phyloP scores from a whole-genome alignment of 37 sponge, comb jelly and placozoan genomes.

The Theonella swinhoei region DNA sequence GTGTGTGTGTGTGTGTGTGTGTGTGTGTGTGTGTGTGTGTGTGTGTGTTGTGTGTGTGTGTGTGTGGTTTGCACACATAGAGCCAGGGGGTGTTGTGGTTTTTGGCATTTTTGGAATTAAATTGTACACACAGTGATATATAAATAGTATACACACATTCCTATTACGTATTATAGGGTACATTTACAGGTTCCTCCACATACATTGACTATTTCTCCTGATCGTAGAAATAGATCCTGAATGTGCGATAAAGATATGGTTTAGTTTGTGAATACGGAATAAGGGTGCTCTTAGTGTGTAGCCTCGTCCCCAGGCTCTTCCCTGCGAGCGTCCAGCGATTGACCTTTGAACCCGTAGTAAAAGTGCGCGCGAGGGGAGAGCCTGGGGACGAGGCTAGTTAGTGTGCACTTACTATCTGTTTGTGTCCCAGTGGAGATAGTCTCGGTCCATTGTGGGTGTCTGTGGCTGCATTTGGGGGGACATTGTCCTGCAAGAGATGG shows the following conservation, averaged over 20 bases:
- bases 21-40: too few relatives aligned
- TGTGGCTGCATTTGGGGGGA: conserved; percentile 42
- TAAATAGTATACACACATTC: background rate
- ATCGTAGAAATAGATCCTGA: conserved; percentile 52
- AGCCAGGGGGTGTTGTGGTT: too few relatives aligned
- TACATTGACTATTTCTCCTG: conserved; percentile 55
- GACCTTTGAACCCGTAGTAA: background rate
- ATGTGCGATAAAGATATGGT: too few relatives aligned
- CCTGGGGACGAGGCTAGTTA: too few relatives aligned
- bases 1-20: too few relatives aligned
- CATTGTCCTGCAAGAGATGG: conserved; percentile 50
- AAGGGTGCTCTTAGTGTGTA: too few relatives aligned
- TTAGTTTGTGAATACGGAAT: too few relatives aligned
- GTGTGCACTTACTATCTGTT: conserved; percentile 73
- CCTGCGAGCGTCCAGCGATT: too few relatives aligned
- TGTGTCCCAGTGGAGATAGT: conserved; percentile 34
- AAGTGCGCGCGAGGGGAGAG: background rate
- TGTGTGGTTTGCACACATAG: too few relatives aligned
- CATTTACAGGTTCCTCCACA: conserved; percentile 57
- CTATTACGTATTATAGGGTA: background rate
- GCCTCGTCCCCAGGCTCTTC: too few relatives aligned
- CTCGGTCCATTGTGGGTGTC: conserved; percentile 74
- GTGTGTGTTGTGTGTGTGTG: too few relatives aligned
- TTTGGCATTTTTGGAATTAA: too few relatives aligned
- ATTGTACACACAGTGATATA: background rate